Conservation (phyloP, 2,888 invertebrate species). For the Diarsia dahlii region DNA sequence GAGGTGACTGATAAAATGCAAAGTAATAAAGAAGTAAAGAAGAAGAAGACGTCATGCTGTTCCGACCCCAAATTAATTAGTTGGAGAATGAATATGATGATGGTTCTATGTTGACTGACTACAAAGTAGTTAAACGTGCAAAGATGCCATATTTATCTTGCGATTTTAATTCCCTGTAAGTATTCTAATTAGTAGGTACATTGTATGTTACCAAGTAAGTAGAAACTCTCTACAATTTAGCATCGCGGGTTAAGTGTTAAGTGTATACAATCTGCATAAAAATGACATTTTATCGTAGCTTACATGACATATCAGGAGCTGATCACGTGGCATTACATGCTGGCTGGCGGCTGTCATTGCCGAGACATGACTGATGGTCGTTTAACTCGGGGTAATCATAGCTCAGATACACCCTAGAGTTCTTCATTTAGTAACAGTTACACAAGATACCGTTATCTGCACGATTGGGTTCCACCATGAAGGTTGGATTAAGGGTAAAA, state of each 20-base stretch:
- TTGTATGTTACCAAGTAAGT: slow-evolving; percentile 21
- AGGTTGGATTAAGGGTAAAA: neutral
- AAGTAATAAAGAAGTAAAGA: no score
- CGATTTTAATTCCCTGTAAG: neutral
- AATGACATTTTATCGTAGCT: slow-evolving; percentile 49
- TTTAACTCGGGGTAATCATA: slow-evolving; percentile 41
- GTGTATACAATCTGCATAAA: slow-evolving; percentile 50
- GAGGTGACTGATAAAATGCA: no score
- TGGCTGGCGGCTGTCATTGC: slow-evolving; percentile 38
- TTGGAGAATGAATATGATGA: no score
- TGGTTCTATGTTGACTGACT: neutral
- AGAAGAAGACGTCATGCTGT: no score
- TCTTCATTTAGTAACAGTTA: slow-evolving; percentile 10
- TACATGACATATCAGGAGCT: slow-evolving; percentile 32
- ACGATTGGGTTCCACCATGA: neutral
- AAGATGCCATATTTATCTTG: neutral
- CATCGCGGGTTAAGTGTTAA: slow-evolving; percentile 28
- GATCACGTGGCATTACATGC: slow-evolving; percentile 53
- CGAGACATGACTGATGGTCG: slow-evolving; percentile 19
- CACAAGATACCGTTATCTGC: slow-evolving; percentile 24
- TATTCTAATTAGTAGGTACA: slow-evolving; percentile 12
- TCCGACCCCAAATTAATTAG: no score
- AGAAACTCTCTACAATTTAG: slow-evolving; percentile 37
- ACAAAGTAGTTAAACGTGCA: neutral
- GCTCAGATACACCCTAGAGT: slow-evolving; percentile 1